Evolutionary conservation across 2,888 invertebrate species (phyloP).

Genomic region (Macrosiphum euphorbiae): DNA sequence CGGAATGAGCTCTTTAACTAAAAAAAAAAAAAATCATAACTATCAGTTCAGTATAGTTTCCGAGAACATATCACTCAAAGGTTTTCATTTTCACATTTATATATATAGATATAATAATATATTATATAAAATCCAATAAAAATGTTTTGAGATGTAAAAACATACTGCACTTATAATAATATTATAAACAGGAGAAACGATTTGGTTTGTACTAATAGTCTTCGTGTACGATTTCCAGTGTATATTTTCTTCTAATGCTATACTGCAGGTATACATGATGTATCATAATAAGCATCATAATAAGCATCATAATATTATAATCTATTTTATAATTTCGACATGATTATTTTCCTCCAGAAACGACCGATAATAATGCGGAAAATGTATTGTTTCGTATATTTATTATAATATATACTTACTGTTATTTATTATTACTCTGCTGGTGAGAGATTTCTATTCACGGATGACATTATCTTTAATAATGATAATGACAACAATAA

Average conservation of each 20-base stretch:
- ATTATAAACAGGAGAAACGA: not conserved
- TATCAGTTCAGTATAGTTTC: too few species aligned
- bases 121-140: too few species aligned
- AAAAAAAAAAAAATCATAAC: too few species aligned
- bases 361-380: constrained; percentile 10
- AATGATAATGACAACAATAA: not conserved
- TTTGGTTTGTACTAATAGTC: not conserved
- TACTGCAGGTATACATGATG: not conserved
- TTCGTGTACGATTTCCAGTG: not conserved
- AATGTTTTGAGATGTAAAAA: not conserved
- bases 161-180: not conserved
- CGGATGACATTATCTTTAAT: not conserved
- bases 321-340: not conserved
- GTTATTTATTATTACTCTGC: not conserved
- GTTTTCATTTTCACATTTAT: too few species aligned
- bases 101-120: too few species aligned
- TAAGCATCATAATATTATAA: not conserved
- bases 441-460: constrained; percentile 17
- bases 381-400: not conserved
- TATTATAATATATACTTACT: not conserved
- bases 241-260: not conserved
- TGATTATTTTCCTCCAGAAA: constrained; percentile 1
- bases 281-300: not conserved
- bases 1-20: too few species aligned
- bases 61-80: too few species aligned